Base-by-base conservation (phyloP, 2,797 vertebrate species). In the Aldrovandia affinis region DNA sequence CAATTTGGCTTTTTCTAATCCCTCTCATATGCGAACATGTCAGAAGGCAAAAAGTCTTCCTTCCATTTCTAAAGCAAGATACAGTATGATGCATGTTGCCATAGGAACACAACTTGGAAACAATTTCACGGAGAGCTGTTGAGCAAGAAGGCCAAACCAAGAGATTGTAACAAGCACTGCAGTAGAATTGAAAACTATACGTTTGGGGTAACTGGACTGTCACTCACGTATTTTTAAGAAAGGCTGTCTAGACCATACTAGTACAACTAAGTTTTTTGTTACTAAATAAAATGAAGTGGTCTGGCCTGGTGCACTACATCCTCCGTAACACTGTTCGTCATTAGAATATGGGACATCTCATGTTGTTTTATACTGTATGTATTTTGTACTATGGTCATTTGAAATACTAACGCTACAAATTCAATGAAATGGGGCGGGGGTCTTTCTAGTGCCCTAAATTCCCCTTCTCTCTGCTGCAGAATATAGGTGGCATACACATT, bases 71-170 rank as follows among this genome's bases (percentile, higher is more conserved):
- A 80, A 39, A 84, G 78, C 36, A 47, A 61, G 55, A 47, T 73
- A 73, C 52, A 14, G 14, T 47, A 73, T 42, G 42, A 30, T 65
- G 22, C 78, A 33, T 30, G 52, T 83, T 54, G 33, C 30, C 68
- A 70, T 39, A 77, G 82, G 54, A 78, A 83, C 82, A 78, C 82
- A 57, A 28, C 57, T 83, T 50, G 78, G 28, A 83, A 54, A 61
- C 54, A 47, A 61, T 83, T 70, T 54, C 10, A 8, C 36, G 28
- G 50, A 33, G 42, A 55, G 50, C 28, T 73, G 30, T 47, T 15
- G 18, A 57, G 42, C 22, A 39, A 47, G 14, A 77, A 77, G 10
- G 36, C 50, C 50, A 12, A 52, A 52, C 50, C 50, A 12, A 44
- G 47, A 47, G 20, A n/a, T 77, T 10, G 8, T 42, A 77, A n/a